Base-by-base conservation (phyloP, 2,797 vertebrate genomes). In the Lerista edwardsae region DNA sequence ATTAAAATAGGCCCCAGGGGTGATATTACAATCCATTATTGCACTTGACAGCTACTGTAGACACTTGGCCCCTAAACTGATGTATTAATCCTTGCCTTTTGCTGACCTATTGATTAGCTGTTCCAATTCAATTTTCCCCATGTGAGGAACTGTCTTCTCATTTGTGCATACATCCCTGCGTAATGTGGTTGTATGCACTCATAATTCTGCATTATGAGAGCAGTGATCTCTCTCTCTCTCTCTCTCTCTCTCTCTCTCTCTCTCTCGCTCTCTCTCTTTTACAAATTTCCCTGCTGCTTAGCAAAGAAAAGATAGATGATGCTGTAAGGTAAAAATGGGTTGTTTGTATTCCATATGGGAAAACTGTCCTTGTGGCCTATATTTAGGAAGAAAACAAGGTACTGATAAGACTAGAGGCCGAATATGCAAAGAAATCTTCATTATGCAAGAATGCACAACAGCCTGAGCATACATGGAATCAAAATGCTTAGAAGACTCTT, bases 31-130 rank as follows among this genome's bases (percentile, higher is more conserved):
- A 91, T 89, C 65, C 12, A 34, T 91, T 89, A 91, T 87, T 62
- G 86, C 62, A 72, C 64, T 89, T 91, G 82, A 89, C 83, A 90
- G 67, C 55, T 81, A 0, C 65, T 74, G 17, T 55, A 62, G 87
- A 78, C 84, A 69, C 74, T 86, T 92, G 85, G 86, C 84, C 80
- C 75, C 87, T 68, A 71, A 92, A 89, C 59, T 0, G 3, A 78
- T 89, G 75, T 3, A 3, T 90, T 86, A 86, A 75, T 62, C 59
- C 3, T 92, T 57, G 84, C 79, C 84, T 92, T 93, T 91, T 89
- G 41, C 51, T 92, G 86, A 92, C 82, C 84, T 87, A 41, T 88
- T 85, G 86, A 67, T 82, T 87, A 86, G 64, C 81, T 67, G 67
- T 34, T 89, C 78, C 85, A 57, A 75, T 91, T 82, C 85, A 83